phyloP scores from a whole-genome alignment of 2,113 vertebrate genomes.

The Aldabrachelys gigantea region DNA sequence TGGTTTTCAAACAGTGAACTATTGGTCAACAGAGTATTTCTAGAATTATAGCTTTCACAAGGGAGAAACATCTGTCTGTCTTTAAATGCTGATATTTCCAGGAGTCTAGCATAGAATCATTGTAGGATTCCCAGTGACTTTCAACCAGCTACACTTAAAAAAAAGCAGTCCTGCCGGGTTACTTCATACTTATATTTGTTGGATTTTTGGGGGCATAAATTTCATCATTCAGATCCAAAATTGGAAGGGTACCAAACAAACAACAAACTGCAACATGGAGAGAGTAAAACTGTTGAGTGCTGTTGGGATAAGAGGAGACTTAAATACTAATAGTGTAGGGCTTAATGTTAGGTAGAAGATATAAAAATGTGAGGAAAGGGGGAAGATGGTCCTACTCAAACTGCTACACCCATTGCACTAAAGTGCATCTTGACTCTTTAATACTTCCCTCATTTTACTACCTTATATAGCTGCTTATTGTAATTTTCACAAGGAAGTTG shows the following conservation, averaged over 20 bases:
- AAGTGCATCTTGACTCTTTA: not conserved
- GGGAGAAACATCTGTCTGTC: conserved; percentile 62
- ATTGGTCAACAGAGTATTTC: conserved; percentile 29
- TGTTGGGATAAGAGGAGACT: not conserved
- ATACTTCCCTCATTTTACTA: not conserved
- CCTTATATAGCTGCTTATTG: not conserved
- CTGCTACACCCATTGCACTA: not conserved
- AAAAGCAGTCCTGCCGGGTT: not conserved
- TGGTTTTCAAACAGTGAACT: not conserved
- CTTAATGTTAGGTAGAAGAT: not conserved
- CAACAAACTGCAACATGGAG: not conserved
- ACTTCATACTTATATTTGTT: not conserved
- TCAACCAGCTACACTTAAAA: not conserved
- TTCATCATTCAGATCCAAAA: not conserved
- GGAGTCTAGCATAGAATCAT: not conserved
- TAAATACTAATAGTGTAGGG: not conserved
- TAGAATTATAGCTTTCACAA: conserved; percentile 64
- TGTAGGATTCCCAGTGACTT: not conserved
- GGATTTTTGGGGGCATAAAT: not conserved
- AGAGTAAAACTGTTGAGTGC: not conserved
- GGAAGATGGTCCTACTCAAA: not conserved
- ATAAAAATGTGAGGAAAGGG: not conserved
- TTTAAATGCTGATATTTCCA: conserved; percentile 11
- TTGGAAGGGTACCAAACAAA: not conserved
- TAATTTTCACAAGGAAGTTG: not conserved